Conservation (phyloP, 2,888 invertebrate species). For the Barypeithes pellucidus region DNA sequence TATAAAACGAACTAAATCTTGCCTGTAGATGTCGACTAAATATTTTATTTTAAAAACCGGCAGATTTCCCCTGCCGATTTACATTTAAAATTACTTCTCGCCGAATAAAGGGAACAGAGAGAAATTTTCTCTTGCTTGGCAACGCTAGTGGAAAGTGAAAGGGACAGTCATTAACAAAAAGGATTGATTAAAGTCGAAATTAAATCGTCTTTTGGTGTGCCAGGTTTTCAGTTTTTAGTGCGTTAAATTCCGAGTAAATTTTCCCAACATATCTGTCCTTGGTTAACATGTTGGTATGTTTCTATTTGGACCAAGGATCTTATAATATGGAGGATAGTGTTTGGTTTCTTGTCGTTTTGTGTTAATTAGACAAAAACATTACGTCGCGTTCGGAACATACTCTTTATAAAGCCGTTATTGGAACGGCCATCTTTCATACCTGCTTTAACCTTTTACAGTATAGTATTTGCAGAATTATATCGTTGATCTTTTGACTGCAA, state of each 20-base stretch:
- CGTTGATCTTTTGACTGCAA: too few species aligned
- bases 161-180: slow-evolving; percentile 29
- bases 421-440: too few species aligned
- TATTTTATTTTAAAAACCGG: slow-evolving; percentile 24
- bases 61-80: slow-evolving; percentile 11
- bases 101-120: slow-evolving; percentile 4
- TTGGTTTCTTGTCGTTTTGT: too few species aligned
- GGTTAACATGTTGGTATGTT: too few species aligned
- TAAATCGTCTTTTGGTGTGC: slow-evolving; percentile 21
- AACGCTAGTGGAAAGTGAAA: slow-evolving; percentile 15
- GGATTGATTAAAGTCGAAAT: slow-evolving; percentile 25
- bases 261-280: not conserved
- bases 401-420: too few species aligned
- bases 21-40: not conserved
- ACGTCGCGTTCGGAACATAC: too few species aligned
- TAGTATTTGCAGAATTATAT: too few species aligned
- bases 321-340: too few species aligned
- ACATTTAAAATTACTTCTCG: slow-evolving; percentile 18
- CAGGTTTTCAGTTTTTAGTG: slow-evolving; percentile 12
- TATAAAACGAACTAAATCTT: not conserved
- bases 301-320: too few species aligned
- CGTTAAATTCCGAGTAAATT: not conserved
- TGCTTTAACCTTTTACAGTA: too few species aligned
- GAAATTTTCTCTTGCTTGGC: slow-evolving; percentile 1
- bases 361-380: too few species aligned